A percentile compares a stretch with the other conserved stretches of the same genome.
Conservation (phyloP, 2,888 invertebrate species). For the Mycalesis mineus region DNA sequence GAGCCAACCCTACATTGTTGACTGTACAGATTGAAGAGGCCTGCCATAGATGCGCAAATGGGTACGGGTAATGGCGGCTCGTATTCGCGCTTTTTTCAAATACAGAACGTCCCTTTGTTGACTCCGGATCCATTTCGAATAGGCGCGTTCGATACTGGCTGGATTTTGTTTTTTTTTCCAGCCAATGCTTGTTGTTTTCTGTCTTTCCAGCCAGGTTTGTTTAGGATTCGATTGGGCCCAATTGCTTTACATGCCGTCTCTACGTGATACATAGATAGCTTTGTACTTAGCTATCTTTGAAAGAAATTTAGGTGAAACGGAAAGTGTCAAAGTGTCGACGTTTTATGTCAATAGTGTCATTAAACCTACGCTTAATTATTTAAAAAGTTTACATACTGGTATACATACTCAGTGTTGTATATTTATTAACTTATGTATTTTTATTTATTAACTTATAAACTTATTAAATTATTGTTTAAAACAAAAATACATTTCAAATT, state of each 20-base stretch:
- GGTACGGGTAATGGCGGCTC: conserved; percentile 72
- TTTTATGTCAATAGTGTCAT: no score
- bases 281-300: not conserved
- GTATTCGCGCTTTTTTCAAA: conserved; percentile 70
- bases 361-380: no score
- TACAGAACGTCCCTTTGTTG: conserved; percentile 74
- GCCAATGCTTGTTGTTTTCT: conserved; percentile 45
- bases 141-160: conserved; percentile 62
- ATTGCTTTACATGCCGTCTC: conserved; percentile 20
- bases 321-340: no score
- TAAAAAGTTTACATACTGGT: no score
- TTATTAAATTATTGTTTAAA: no score
- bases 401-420: no score
- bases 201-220: conserved; percentile 53
- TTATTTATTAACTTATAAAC: no score
- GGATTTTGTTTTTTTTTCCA: conserved; percentile 46
- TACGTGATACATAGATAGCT: not conserved
- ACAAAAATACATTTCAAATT: no score
- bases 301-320: no score
- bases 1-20: conserved; percentile 51
- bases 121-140: conserved; percentile 67
- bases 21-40: conserved; percentile 72
- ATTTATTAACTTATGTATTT: no score
- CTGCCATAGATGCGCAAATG: conserved; percentile 67
- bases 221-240: conserved; percentile 35